Evolutionary conservation across 2,113 vertebrate genomes (phyloP).

Genomic region (Cettia cetti): DNA sequence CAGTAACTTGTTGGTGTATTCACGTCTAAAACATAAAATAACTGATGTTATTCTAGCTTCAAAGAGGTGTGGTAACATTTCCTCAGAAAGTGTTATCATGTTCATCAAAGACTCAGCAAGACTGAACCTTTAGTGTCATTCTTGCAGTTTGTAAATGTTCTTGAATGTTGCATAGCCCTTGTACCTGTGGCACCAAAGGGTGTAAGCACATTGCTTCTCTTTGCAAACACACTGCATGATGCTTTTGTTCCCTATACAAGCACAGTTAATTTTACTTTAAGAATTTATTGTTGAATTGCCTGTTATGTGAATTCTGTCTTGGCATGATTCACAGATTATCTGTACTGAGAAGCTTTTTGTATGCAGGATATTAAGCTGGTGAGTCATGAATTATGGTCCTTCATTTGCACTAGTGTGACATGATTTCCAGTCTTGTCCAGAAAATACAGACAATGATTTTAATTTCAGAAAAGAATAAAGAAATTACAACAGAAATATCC

Average conservation of each 20-base stretch:
- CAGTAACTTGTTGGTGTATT: not conserved
- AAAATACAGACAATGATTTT: slow-evolving; percentile 24
- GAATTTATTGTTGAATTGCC: slow-evolving; percentile 31
- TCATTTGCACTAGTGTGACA: slow-evolving; percentile 34
- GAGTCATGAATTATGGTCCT: slow-evolving; percentile 54
- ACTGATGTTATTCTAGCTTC: not conserved
- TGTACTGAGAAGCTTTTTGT: not conserved
- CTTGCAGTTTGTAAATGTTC: not conserved
- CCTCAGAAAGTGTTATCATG: not conserved
- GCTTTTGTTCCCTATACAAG: not conserved
- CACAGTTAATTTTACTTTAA: not conserved
- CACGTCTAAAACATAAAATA: not conserved
- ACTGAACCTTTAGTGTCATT: not conserved
- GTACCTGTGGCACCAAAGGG: not conserved
- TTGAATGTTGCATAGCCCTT: not conserved
- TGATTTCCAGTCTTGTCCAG: slow-evolving; percentile 22
- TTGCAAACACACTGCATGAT: not conserved
- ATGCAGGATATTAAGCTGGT: not conserved
- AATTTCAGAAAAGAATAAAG: not conserved
- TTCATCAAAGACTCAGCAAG: not conserved
- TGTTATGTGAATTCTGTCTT: slow-evolving; percentile 14
- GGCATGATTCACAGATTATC: not conserved
- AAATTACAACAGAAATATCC: not conserved
- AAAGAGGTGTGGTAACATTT: not conserved
- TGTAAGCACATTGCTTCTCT: not conserved